A percentile compares a stretch with the other conserved stretches of the same genome.
phyloP scores from a whole-genome alignment of 2,888 invertebrate genomes.

The Oligia strigilis region DNA sequence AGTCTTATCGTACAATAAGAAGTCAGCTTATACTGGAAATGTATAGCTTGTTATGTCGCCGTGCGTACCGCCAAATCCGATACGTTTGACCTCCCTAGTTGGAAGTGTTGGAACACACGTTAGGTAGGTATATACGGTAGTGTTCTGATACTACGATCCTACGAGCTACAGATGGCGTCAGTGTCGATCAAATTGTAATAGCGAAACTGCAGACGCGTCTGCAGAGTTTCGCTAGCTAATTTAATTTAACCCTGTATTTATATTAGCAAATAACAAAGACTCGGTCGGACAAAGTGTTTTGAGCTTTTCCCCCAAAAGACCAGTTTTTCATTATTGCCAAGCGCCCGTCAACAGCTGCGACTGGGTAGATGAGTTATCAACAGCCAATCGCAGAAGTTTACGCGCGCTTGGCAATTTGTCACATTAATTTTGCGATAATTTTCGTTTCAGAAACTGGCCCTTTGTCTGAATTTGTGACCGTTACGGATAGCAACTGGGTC shows the following conservation, averaged over 20 bases:
- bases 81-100: background rate
- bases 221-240: background rate
- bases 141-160: background rate
- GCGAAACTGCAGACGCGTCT: background rate
- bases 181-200: background rate
- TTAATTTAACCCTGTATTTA: background rate
- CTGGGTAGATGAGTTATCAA: background rate
- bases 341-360: background rate
- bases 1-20: background rate
- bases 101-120: constrained; percentile 1
- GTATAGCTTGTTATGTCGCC: no score
- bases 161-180: background rate
- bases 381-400: background rate
- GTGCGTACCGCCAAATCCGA: background rate
- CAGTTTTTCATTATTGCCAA: background rate
- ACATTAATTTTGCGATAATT: background rate
- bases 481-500: background rate
- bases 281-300: background rate
- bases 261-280: background rate
- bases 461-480: no score
- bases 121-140: background rate
- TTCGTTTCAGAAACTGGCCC: background rate
- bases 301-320: no score
- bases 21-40: background rate
- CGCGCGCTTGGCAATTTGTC: background rate